Base-by-base conservation (phyloP, 1,140 invertebrate genomes). In the Trialeurodes vaporariorum region DNA sequence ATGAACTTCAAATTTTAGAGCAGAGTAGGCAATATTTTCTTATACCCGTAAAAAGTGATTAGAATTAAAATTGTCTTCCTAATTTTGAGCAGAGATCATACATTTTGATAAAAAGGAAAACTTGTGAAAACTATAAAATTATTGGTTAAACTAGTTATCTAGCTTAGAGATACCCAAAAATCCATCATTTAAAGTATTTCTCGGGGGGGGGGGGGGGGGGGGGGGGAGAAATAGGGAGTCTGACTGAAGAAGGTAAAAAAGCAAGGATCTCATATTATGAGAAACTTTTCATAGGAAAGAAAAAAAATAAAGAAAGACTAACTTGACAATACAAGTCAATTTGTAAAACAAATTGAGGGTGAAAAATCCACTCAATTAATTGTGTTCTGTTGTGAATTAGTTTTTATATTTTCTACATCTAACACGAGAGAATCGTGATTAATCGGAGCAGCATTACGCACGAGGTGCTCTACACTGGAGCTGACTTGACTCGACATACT, bases 371-470 rank as follows among this genome's bases (percentile, higher is more conserved):
- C n/a, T n/a, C 34, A 49, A 49, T 49, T 49, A 17, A 49, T 49
- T 5, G 34, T 5, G 34, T 17, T 49, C 17, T 49, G 34, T 17
- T 5, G 5, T 9, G 34, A 49, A 49, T 49, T 49, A 49, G 5
- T 49, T 49, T 49, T 49, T 5, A 49, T 49, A 49, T 49, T 49
- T 49, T 49, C 34, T 5, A 9, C 17, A 49, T 49, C 17, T 5
- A 49, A 49, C 34, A 49, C 34, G 5, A 49, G 17, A 49, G 34
- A 49, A 49, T 84, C 83, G 70, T 81, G 78, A 63, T 81, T 81
- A 59, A 84, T 84, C 0, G 84, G 84, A 22, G 80, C 81, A 2
- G 81, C 83, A 13, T 81, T 80, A 69, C 83, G 82, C n/a, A 85
- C 82, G 58, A 84, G 76, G 73, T 82, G 81, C 68, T 84, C 82